Evolutionary conservation across 2,888 invertebrate genomes (phyloP).

Genomic region (Erpobdella octoculata): DNA sequence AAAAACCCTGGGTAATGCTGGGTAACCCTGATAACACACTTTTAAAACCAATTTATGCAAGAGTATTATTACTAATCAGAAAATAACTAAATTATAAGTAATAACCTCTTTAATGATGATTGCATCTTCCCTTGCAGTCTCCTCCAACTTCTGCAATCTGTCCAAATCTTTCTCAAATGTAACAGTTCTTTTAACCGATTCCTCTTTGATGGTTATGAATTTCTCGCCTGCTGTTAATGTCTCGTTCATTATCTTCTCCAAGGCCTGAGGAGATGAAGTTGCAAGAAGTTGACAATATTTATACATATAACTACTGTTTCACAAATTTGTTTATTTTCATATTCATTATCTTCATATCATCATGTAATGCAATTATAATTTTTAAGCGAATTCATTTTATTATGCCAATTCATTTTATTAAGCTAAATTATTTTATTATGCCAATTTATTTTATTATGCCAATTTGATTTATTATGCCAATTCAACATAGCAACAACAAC

Average conservation of each 20-base stretch:
- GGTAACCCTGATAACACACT: too few species aligned
- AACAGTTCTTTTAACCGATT: neutral
- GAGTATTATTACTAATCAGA: neutral
- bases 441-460: neutral
- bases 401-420: neutral
- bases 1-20: too few species aligned
- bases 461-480: too few species aligned
- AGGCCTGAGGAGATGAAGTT: neutral
- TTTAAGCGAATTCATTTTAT: neutral
- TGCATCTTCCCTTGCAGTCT: neutral
- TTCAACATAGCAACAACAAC: neutral
- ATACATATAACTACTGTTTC: neutral
- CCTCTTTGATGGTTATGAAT: neutral
- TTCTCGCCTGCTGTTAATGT: neutral
- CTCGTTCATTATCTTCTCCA: neutral
- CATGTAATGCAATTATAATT: neutral
- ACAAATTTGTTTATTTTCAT: neutral
- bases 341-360: neutral
- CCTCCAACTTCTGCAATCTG: neutral
- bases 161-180: neutral
- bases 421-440: neutral
- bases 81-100: neutral
- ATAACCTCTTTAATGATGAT: slow-evolving; percentile 5
- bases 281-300: neutral
- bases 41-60: too few species aligned